Conservation (phyloP, 2,113 vertebrate species). For the Anolis carolinensis region DNA sequence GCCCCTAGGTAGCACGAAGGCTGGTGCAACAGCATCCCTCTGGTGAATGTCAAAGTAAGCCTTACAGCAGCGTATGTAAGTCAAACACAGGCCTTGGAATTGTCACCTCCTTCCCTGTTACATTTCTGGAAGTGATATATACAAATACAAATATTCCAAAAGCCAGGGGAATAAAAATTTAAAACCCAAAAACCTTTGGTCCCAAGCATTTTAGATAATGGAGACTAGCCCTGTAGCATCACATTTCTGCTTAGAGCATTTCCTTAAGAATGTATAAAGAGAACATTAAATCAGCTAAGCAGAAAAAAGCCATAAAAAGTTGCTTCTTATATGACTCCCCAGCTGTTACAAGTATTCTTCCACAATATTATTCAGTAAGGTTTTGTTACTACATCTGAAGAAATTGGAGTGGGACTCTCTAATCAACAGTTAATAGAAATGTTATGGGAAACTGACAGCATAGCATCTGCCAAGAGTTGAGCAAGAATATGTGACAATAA, state of each 20-base stretch:
- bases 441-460: constrained; percentile 16
- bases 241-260: background rate
- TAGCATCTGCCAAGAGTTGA: background rate
- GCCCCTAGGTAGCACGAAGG: too few species aligned
- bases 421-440: constrained; percentile 31
- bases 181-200: too few species aligned
- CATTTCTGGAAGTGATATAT: too few species aligned
- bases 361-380: constrained; percentile 16
- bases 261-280: background rate
- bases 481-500: background rate
- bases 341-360: constrained; percentile 18
- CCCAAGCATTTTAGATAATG: too few species aligned
- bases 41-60: too few species aligned
- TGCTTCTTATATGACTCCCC: background rate
- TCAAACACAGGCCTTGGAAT: too few species aligned
- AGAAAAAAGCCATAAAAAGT: constrained; percentile 12
- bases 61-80: too few species aligned
- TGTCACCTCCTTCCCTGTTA: too few species aligned
- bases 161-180: too few species aligned
- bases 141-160: too few species aligned
- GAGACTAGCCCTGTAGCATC: background rate
- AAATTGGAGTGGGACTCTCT: constrained; percentile 36
- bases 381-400: background rate
- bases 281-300: background rate
- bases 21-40: too few species aligned